Conservation (phyloP, 1,140 invertebrate species). For the Papilio glaucus region DNA sequence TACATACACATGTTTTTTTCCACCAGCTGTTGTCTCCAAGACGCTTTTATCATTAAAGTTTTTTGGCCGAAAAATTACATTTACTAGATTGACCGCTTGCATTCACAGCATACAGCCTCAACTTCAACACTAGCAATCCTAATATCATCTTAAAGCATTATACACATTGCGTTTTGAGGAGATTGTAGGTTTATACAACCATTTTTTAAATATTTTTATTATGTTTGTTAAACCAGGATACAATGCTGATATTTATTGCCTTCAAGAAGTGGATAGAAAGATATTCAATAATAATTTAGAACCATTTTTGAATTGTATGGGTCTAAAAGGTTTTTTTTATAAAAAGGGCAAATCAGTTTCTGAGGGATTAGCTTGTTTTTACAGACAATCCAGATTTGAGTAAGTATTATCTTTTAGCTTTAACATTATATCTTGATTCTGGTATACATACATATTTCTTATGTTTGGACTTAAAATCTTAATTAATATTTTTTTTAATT, state of each 20-base stretch:
- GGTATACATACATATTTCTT: slow-evolving; percentile 10
- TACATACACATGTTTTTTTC: too few relatives aligned
- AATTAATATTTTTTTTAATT: slow-evolving; percentile 27
- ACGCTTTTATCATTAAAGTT: too few relatives aligned
- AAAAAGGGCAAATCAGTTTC: slow-evolving; percentile 89
- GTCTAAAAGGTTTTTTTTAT: slow-evolving; percentile 86
- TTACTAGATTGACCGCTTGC: too few relatives aligned
- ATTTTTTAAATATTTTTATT: slow-evolving; percentile 45
- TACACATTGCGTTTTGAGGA: too few relatives aligned
- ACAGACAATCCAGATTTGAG: slow-evolving; percentile 85
- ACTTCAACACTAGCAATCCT: too few relatives aligned
- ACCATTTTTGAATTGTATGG: slow-evolving; percentile 84
- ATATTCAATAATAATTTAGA: slow-evolving; percentile 89
- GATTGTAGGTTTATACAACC: neutral
- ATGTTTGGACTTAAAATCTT: slow-evolving; percentile 21
- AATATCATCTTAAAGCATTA: too few relatives aligned
- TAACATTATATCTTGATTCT: slow-evolving; percentile 14
- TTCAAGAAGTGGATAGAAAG: slow-evolving; percentile 96
- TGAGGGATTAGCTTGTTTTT: slow-evolving; percentile 94
- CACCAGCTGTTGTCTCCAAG: too few relatives aligned
- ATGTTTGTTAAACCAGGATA: slow-evolving; percentile 85
- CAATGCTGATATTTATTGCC: slow-evolving; percentile 94
- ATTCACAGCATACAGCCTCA: too few relatives aligned
- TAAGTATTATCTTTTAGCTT: slow-evolving; percentile 53
- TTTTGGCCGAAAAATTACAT: too few relatives aligned